Percentiles rank a stretch among this genome's conserved stretches.
These are phyloP conservation scores for Autographa pulchrina DNA, from an alignment of 2,888 invertebrate genomes.

Conservation along the genomic window DNA sequence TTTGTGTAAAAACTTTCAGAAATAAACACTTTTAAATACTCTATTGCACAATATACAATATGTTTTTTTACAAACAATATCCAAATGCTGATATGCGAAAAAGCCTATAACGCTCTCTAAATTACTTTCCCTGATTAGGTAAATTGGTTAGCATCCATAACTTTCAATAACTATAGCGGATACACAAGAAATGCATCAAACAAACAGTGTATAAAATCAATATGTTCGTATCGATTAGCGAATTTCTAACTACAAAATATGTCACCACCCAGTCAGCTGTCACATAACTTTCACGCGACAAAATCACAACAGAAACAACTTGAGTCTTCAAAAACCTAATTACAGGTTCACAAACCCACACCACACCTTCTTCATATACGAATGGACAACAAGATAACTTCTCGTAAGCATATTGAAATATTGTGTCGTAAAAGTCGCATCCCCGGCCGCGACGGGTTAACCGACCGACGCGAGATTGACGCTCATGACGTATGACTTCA, in stretches of 20 bases:
- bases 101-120: too few relatives aligned
- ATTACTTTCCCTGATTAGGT: too few relatives aligned
- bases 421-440: slow-evolving; percentile 84
- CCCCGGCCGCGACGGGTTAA: slow-evolving; percentile 80
- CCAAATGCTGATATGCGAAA: too few relatives aligned
- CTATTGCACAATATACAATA: too few relatives aligned
- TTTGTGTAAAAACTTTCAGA: too few relatives aligned
- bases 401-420: slow-evolving; percentile 89
- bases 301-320: slow-evolving; percentile 8
- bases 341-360: slow-evolving; percentile 44
- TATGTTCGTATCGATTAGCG: neutral
- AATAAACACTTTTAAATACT: too few relatives aligned
- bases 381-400: slow-evolving; percentile 67
- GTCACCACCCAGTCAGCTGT: neutral
- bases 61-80: too few relatives aligned
- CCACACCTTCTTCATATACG: slow-evolving; percentile 61
- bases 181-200: too few relatives aligned
- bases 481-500: slow-evolving; percentile 85
- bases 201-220: too few relatives aligned
- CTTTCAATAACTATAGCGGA: too few relatives aligned
- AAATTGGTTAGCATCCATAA: too few relatives aligned
- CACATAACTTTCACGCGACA: neutral
- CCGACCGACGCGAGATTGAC: slow-evolving; percentile 81
- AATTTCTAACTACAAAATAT: neutral
- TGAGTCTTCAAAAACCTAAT: slow-evolving; percentile 47